phyloP scores from a whole-genome alignment of 2,888 invertebrate species.

The Pachydiplax longipennis region DNA sequence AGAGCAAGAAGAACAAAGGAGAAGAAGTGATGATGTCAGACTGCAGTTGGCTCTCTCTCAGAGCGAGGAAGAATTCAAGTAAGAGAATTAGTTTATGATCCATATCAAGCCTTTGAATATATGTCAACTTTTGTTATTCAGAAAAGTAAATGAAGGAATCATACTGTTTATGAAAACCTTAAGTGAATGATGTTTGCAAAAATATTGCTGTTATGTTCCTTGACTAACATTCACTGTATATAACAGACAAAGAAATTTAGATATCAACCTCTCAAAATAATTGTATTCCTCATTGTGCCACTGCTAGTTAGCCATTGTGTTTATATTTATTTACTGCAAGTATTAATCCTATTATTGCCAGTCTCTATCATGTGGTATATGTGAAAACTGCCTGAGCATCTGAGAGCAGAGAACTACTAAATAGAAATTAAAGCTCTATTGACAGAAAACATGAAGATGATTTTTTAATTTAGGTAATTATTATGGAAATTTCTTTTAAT shows the following conservation, averaged over 20 bases:
- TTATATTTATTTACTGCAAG: not conserved
- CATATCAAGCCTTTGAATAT: not conserved
- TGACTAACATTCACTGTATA: too few relatives aligned
- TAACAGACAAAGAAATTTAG: not conserved
- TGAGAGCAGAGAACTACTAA: too few relatives aligned
- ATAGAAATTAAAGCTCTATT: too few relatives aligned
- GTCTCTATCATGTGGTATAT: too few relatives aligned
- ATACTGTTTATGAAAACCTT: not conserved
- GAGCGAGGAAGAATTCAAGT: slow-evolving; percentile 93
- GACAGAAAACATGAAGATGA: too few relatives aligned
- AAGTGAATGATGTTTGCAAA: not conserved
- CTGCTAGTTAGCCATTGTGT: not conserved
- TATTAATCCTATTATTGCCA: too few relatives aligned
- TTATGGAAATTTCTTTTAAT: too few relatives aligned
- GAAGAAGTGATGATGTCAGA: slow-evolving; percentile 94
- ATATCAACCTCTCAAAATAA: not conserved
- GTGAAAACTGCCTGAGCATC: too few relatives aligned
- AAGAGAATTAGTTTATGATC: slow-evolving; percentile 55
- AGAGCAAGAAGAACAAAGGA: slow-evolving; percentile 92
- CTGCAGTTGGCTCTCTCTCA: slow-evolving; percentile 94
- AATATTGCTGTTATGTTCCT: too few relatives aligned
- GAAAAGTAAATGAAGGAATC: too few relatives aligned
- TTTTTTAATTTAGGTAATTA: too few relatives aligned
- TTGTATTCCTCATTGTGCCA: not conserved
- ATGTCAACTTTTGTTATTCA: too few relatives aligned